These are phyloP conservation scores for Selenia dentaria DNA, from an alignment of 2,888 invertebrate species.

Conservation along the genomic window DNA sequence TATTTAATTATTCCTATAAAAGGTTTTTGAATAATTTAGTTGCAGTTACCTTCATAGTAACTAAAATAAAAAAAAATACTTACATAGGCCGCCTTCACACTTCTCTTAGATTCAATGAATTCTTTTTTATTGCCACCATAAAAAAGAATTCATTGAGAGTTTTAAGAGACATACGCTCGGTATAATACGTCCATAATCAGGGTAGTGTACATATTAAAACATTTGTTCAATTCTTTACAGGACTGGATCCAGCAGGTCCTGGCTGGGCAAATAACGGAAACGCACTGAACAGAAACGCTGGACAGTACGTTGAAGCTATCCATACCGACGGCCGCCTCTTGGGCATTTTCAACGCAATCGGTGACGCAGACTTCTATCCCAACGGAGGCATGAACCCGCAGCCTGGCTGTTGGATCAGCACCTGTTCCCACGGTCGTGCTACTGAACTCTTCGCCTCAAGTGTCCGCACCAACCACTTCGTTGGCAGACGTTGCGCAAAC, in stretches of 20 bases:
- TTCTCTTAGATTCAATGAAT: too few species aligned
- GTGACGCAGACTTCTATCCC: slow-evolving; percentile 60
- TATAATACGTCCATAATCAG: too few species aligned
- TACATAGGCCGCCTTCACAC: too few species aligned
- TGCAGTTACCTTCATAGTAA: too few species aligned
- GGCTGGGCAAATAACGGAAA: slow-evolving; percentile 46
- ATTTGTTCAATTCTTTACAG: slow-evolving; percentile 35
- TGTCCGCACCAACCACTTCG: slow-evolving; percentile 50
- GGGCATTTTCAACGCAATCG: slow-evolving; percentile 51
- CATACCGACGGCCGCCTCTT: slow-evolving; percentile 60
- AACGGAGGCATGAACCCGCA: slow-evolving; percentile 61
- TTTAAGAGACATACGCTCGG: too few species aligned
- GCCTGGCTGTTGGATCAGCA: slow-evolving; percentile 57
- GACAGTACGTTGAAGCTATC: slow-evolving; percentile 59
- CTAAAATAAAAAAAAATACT: too few species aligned
- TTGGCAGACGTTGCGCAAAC: slow-evolving; percentile 49
- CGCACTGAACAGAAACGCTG: slow-evolving; percentile 44
- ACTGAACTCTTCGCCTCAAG: slow-evolving; percentile 53
- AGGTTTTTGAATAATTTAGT: too few species aligned
- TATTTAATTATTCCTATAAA: too few species aligned
- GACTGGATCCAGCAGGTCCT: slow-evolving; percentile 67
- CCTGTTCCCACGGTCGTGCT: slow-evolving; percentile 61
- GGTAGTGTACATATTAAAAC: too few species aligned
- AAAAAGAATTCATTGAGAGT: too few species aligned
- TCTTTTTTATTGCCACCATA: too few species aligned